Base-by-base conservation (phyloP, 2,113 vertebrate genomes). In the Onychorhynchus coronatus region DNA sequence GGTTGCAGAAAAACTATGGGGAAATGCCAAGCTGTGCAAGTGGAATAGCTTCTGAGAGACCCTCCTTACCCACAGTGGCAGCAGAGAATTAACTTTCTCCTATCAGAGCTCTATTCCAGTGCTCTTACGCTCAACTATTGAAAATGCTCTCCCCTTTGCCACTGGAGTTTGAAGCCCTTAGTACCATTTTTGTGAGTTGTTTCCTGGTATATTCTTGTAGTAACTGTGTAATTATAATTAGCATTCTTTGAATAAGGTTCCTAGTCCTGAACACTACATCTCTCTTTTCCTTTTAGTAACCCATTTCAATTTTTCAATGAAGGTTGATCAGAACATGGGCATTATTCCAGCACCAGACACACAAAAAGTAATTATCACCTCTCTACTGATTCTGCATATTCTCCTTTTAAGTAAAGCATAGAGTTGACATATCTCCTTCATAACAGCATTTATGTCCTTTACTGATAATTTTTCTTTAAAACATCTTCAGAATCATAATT, bases 281-380 rank as follows among this genome's bases (percentile, higher is more conserved):
- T 5, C 15, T 70, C 74, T 78, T 59, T 66, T 33, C 12, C 19
- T 84, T 84, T 84, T 46, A 31, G 20, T 50, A 73, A 74, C 18
- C 37, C 18, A 31, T 63, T 89, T 62, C 17, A 28, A 8, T 67
- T 67, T 86, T 78, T 33, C 42, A 19, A 0, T 44, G 52, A 74
- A 75, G 53, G 6, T 14, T 59, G n/a, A 44, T 46, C n/a, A 78
- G 47, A 74, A 74, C 14, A 17, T 56, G 19, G 23, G 20, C 42
- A 35, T 71, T 76, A 61, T 92, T 88, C 42, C 56, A 94, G 56
- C n/a, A 58, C 35, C 31, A 93, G 52, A n/a, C 47, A 44, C 37
- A 22, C 0, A 4, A 66, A 71, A 75, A 11, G 22, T 47, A 22
- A 72, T 14, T 31, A 82, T 47, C 41, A 66, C 4, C 37, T 66